Conservation (phyloP, 2,888 invertebrate species). For the Chymomyza caudatula region DNA sequence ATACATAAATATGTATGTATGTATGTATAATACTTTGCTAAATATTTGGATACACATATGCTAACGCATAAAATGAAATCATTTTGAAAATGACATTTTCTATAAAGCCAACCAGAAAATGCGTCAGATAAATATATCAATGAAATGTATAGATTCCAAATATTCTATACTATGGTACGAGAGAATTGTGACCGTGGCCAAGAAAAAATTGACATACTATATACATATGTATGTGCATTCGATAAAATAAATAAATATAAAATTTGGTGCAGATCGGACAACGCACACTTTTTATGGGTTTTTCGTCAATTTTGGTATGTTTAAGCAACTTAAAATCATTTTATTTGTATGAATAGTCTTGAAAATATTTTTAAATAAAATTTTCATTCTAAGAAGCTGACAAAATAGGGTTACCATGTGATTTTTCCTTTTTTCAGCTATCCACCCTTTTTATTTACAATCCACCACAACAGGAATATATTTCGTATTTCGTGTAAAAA, state of each 20-base stretch:
- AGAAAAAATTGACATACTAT: constrained; percentile 26
- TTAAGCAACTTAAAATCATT: no score
- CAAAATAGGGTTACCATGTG: no score
- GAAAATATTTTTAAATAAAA: no score
- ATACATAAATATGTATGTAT: constrained; percentile 18
- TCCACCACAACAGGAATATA: no score
- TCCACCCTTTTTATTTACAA: no score
- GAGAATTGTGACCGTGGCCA: constrained; percentile 49
- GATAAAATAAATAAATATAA: background rate
- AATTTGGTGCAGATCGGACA: background rate
- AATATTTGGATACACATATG: constrained; percentile 20
- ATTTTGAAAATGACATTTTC: constrained; percentile 18
- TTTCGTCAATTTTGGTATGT: no score
- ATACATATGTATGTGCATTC: background rate
- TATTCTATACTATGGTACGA: no score
- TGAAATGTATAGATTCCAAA: background rate
- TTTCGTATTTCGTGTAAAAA: no score
- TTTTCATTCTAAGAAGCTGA: no score
- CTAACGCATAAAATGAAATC: constrained; percentile 47
- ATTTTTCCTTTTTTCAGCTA: no score
- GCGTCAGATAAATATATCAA: background rate
- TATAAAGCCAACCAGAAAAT: constrained; percentile 47
- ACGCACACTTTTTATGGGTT: no score
- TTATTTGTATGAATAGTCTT: no score
- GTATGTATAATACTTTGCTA: constrained; percentile 22